Evolutionary conservation across 2,888 invertebrate species (phyloP).

Genomic region (Melanostoma mellinum): DNA sequence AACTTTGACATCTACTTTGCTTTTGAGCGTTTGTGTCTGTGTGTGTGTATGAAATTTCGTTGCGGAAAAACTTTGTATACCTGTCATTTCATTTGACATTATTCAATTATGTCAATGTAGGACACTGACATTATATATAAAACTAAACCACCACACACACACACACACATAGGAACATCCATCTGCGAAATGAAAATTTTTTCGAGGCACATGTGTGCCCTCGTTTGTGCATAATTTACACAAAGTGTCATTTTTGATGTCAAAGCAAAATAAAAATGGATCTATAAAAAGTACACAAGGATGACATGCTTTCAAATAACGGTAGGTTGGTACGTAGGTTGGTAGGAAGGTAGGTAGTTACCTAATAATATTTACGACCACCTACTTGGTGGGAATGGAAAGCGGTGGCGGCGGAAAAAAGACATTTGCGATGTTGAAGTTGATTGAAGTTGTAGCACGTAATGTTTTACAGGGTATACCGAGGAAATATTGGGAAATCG

Average conservation of each 20-base stretch:
- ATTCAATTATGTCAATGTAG: constrained; percentile 49
- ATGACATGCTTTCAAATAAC: background rate
- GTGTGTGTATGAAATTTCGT: constrained; percentile 2
- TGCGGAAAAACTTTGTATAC: constrained; percentile 29
- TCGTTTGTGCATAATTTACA: constrained; percentile 57
- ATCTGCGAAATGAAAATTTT: constrained; percentile 1
- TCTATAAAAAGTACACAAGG: constrained; percentile 34
- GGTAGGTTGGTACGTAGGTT: too few species aligned
- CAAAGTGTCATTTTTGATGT: constrained; percentile 62
- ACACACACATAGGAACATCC: background rate
- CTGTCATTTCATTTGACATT: constrained; percentile 45
- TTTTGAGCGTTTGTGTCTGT: background rate
- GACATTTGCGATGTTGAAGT: too few species aligned
- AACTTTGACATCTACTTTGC: constrained; percentile 37
- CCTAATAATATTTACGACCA: too few species aligned
- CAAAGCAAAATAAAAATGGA: constrained; percentile 34
- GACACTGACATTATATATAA: constrained; percentile 5
- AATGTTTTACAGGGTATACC: too few species aligned
- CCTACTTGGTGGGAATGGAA: too few species aligned
- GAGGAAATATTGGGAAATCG: too few species aligned
- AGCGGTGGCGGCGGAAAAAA: too few species aligned
- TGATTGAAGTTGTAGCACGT: too few species aligned
- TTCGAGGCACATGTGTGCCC: constrained; percentile 30
- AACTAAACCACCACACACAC: constrained; percentile 7
- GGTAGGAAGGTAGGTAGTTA: too few species aligned